Evolutionary conservation across 1,140 invertebrate species (phyloP), one percentile per base, ranked within the genome.

Genomic region (Aphaenogaster rudis): DNA sequence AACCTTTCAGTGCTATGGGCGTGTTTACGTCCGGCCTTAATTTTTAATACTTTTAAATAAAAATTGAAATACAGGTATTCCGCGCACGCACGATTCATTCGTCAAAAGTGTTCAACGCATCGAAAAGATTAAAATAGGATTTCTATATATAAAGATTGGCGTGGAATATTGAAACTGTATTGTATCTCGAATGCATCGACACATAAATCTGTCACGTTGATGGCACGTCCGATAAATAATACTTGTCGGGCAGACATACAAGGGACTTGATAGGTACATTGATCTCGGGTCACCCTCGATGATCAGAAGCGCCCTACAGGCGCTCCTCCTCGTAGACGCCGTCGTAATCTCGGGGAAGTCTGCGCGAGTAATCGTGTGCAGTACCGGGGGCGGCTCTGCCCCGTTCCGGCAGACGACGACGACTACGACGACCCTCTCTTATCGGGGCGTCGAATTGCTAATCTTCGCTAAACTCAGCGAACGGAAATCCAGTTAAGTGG

Each of bases 401-500:
- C 79, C 79, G 66, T 81, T 71, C 79, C 33, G 59, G 57, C 28
- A 74, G 69, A 61, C 54, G 69, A 57, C 61, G 64, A 50, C 11
- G 57, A 66, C 21, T 17, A 42, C 48, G 66, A 61, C 86, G 61
- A 87, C 86, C 86, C 86, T 84, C 80, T 82, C 86, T 86, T 88
- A 88, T 88, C 78, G 33, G 81, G 57, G 90, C 87, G 71, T 86
- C 88, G 88, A 84, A 90, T 92, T 92, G 90, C 85, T 92, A 92
- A 92, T 91, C 91, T 92, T 88, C 69, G 67, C 80, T 88, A 91
- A 90, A 91, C 88, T 90, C 91, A 66, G 86, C 74, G 77, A 88
- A 84, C 87, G 87, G 89, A 90, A 90, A 92, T 91, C 87, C 87
- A 80, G 87, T 92, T 91, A 92, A 92, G 88, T 91, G 90, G 90